Base-by-base conservation (phyloP, 2,797 vertebrate genomes). In the Centropyge bicolor region DNA sequence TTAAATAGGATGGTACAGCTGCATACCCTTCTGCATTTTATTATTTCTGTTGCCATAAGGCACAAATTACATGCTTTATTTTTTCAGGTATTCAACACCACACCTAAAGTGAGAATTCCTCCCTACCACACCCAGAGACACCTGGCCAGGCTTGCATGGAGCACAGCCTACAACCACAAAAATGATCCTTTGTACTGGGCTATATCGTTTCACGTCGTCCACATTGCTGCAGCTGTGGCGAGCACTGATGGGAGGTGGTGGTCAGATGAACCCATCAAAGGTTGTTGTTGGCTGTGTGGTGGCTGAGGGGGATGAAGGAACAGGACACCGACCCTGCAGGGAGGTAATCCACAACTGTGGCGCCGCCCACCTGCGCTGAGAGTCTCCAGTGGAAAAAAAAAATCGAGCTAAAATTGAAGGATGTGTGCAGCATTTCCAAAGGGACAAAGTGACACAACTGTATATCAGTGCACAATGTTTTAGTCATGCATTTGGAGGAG, bases 91-190 rank as follows among this genome's bases (percentile, higher is more conserved):
- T 57, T 67, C 41, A 3, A 8, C 24, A 48, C 10, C 16, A 46
- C 17, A 20, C 35, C 31, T 46, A 31, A 69, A 36, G 27, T n/a
- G 11, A 66, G 24, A 62, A 63, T 70, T 2, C 8, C 48, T 73
- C 35, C 48, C 51, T 2, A 41, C 70, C 71, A 70, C 80, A 24
- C 87, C 76, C 64, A 65, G 71, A 70, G 63, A 81, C 87, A 85
- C 77, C 80, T 85, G 85, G 80, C 36, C n/a, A 6, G 38, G 19
- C 38, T 65, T 61, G 66, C 27, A 64, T 7, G 19, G 43, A 43
- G 22, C 24, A 3, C 49, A 11, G 49, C 63, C 52, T 46, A 70
- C 24, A 63, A 76, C 70, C 27, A 48, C 19, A 4, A n/a, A 61
- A 46, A 64, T 13, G 17, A 69, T 63, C 76, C 10, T 54, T 57